Evolutionary conservation across 1,140 invertebrate genomes (phyloP), one percentile per base, ranked within the genome.

Genomic region (Nylanderia fulva): DNA sequence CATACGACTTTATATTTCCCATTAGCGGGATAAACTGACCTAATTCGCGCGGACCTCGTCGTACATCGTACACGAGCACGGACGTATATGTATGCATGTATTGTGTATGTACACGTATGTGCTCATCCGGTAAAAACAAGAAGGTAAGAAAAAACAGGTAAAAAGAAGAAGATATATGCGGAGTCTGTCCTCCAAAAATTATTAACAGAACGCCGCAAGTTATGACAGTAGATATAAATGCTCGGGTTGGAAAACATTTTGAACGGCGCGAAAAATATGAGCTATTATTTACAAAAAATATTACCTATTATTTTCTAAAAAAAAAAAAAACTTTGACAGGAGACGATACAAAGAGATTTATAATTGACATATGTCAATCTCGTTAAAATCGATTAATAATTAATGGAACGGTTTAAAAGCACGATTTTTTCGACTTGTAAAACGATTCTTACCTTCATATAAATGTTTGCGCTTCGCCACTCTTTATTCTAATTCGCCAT

Each of bases 11-110:
- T 93, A 92, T 94, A 94, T 93, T 94, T 94, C 93, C 91, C 91
- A 94, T 94, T 94, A 94, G 92, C 92, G 85, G 91, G 91, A 93
- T 92, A 93, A 93, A 93, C 91, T 93, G 93, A 93, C 93, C 93
- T 89, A 93, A 93, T 94, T 93, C 90, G 72, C 87, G 68, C 52
- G 60, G 36, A 60, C 45, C 68, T 63, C 69, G 56, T 48, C 56
- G 58, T 61, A 60, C 52, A 58, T 82, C 80, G 48, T 24, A 36
- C 2, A 21, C 39, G 15, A 15, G 56, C 58, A 48, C 48, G 15
- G 13, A 33, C 29, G 29, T 27, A 52, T 36, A 39, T 9, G 39
- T 9, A 45, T 15, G 15, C 15, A 48, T 48, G 15, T 48, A 48
- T 42, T 52, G 24, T 48, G 21, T 48, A n/a, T 63, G 5, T 24